These are phyloP conservation scores for Papilio helenus DNA, from an alignment of 1,140 invertebrate genomes.

Conservation along the genomic window DNA sequence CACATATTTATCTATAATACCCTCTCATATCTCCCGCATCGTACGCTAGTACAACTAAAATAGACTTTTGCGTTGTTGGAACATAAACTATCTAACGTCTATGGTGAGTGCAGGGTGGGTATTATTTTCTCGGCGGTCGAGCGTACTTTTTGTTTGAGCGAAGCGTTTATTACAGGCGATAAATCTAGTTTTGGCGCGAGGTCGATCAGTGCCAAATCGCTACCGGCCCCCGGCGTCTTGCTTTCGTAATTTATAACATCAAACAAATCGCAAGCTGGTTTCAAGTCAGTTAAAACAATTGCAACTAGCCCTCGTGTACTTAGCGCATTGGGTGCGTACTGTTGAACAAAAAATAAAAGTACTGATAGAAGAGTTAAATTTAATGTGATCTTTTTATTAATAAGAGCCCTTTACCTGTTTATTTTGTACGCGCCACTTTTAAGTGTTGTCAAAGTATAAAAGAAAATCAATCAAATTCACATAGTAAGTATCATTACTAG, in stretches of 20 bases:
- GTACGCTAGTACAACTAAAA: conserved; percentile 44
- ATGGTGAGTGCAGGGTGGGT: conserved; percentile 44
- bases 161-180: conserved; percentile 54
- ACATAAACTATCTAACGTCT: conserved; percentile 51
- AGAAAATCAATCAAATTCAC: too few species aligned
- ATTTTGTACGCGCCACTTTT: too few species aligned
- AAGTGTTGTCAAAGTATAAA: too few species aligned
- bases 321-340: not conserved
- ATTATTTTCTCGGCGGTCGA: conserved; percentile 11
- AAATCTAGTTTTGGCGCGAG: conserved; percentile 73
- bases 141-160: conserved; percentile 27
- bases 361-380: too few species aligned
- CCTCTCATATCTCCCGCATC: conserved; percentile 19
- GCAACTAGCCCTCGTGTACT: not conserved
- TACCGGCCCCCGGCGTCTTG: conserved; percentile 49
- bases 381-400: too few species aligned
- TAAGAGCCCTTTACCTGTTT: too few species aligned
- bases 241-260: conserved; percentile 38
- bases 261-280: conserved; percentile 13
- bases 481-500: too few species aligned
- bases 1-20: conserved; percentile 25
- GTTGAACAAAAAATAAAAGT: too few species aligned
- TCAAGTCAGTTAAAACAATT: conserved; percentile 28
- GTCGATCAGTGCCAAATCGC: conserved; percentile 65
- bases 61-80: conserved; percentile 52